A percentile compares a stretch with the other conserved stretches of the same genome.
Conservation (phyloP, 2,797 vertebrate species). For the Champsocephalus esox region DNA sequence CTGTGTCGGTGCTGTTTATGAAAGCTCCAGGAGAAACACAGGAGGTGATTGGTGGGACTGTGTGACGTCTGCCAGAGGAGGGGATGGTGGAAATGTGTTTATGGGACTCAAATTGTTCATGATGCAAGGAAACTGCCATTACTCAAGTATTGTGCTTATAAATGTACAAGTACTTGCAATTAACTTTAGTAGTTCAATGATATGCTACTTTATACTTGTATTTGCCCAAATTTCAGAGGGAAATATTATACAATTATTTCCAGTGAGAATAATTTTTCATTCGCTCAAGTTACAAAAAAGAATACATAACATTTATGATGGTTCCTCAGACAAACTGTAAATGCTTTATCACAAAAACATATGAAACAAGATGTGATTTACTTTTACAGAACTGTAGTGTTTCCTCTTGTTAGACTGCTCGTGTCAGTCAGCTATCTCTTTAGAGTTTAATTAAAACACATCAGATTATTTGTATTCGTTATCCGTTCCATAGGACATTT, state of each 20-base stretch:
- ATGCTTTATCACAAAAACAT: too few relatives aligned
- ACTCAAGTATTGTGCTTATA: too few relatives aligned
- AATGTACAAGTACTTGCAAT: background rate
- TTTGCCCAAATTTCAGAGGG: background rate
- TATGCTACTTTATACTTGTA: background rate
- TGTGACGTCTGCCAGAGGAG: slow-evolving; percentile 57
- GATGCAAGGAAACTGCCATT: background rate
- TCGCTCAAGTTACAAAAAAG: too few relatives aligned
- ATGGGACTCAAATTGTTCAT: background rate
- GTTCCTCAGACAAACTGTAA: too few relatives aligned
- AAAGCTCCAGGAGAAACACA: slow-evolving; percentile 73
- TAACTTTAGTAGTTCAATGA: background rate
- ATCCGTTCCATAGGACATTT: background rate
- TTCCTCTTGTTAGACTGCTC: too few relatives aligned
- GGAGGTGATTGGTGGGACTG: slow-evolving; percentile 67
- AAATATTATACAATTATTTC: background rate
- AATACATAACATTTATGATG: too few relatives aligned
- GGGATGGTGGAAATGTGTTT: background rate
- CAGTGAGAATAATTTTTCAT: too few relatives aligned
- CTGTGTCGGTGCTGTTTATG: slow-evolving; percentile 65
- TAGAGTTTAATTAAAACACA: too few relatives aligned
- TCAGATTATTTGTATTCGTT: too few relatives aligned
- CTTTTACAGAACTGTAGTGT: too few relatives aligned
- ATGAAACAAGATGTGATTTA: too few relatives aligned
- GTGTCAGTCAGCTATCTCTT: too few relatives aligned